Percentiles rank a stretch among this genome's conserved stretches.
phyloP scores from a whole-genome alignment of 1,140 invertebrate genomes.

The Heterodera carotae region DNA sequence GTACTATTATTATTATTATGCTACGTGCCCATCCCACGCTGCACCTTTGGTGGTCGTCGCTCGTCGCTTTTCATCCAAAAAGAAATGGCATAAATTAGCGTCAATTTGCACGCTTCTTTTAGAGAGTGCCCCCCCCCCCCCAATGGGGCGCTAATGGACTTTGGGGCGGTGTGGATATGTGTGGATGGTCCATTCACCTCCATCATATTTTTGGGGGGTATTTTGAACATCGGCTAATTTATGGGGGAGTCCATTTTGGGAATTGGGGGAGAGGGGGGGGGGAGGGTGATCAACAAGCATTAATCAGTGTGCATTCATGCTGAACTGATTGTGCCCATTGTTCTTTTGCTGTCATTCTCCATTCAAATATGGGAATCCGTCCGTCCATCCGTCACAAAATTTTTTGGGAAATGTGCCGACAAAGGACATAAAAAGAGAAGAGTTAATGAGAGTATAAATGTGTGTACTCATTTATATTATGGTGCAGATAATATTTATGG shows the following conservation, averaged over 20 bases:
- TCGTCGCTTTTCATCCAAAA: neutral
- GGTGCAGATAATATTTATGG: neutral
- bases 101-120: neutral
- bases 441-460: neutral
- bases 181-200: too few species aligned
- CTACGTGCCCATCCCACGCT: too few species aligned
- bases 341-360: neutral
- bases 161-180: too few species aligned
- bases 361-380: neutral
- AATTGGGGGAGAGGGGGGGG: neutral
- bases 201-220: too few species aligned
- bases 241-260: neutral
- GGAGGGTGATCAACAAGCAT: neutral
- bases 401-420: neutral
- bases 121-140: neutral
- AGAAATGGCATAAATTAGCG: conserved; percentile 1
- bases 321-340: neutral
- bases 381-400: neutral
- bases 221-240: too few species aligned
- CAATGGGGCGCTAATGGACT: too few species aligned
- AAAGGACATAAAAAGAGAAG: neutral
- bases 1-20: too few species aligned
- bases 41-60: neutral
- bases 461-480: neutral
- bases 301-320: neutral